Conservation (phyloP, 2,888 invertebrate species). For the Merodon equestris region DNA sequence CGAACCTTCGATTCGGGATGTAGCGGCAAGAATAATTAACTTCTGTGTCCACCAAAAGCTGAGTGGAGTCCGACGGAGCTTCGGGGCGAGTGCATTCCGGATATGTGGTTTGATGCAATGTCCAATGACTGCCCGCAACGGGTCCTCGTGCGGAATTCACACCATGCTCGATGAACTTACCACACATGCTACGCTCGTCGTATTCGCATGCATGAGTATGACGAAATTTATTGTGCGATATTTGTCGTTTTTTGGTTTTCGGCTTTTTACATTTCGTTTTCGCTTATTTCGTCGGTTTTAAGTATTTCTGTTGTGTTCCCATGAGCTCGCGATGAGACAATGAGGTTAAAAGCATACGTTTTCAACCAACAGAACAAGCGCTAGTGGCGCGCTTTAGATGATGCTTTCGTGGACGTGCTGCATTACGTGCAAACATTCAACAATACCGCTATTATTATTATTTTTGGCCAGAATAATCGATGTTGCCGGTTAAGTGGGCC, state of each 20-base stretch:
- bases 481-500: conserved; percentile 14
- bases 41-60: conserved; percentile 34
- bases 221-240: conserved; percentile 43
- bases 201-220: not conserved
- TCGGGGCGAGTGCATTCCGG: conserved; percentile 24
- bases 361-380: conserved; percentile 13
- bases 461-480: conserved; percentile 26
- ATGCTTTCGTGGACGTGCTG: not conserved
- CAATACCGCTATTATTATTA: not conserved
- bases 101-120: conserved; percentile 59
- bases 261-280: not conserved
- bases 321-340: not conserved
- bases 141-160: conserved; percentile 57
- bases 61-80: not conserved
- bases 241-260: conserved; percentile 16
- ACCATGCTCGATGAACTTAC: conserved; percentile 26
- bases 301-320: not conserved
- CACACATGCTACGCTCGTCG: no score
- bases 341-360: conserved; percentile 1
- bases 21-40: conserved; percentile 61
- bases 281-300: conserved; percentile 21
- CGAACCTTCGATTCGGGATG: conserved; percentile 59
- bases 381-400: conserved; percentile 17
- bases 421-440: not conserved
- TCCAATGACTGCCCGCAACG: conserved; percentile 48